Conservation (phyloP, 2,888 invertebrate species). For the Trissolcus brochymenae region DNA sequence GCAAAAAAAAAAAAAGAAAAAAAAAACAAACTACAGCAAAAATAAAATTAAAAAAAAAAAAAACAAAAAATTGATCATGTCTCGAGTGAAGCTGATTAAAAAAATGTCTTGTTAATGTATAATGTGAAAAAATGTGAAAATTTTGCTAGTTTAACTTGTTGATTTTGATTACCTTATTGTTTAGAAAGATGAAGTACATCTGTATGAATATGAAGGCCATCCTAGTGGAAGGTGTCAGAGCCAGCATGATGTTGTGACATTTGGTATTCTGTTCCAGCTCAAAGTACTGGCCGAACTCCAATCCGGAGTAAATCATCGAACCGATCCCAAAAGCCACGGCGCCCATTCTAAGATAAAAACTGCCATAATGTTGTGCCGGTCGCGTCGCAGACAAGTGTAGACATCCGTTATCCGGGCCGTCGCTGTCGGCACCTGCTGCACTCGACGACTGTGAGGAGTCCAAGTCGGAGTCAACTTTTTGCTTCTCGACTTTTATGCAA, state of each 20-base stretch:
- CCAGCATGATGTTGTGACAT: slow-evolving; percentile 93
- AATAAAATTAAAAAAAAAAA: too few species aligned
- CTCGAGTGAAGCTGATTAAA: too few species aligned
- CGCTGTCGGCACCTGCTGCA: slow-evolving; percentile 73
- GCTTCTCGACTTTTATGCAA: slow-evolving; percentile 65
- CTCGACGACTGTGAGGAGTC: slow-evolving; percentile 74
- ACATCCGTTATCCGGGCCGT: slow-evolving; percentile 67
- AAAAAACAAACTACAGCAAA: too few species aligned
- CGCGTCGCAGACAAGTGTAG: slow-evolving; percentile 76
- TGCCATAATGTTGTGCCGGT: slow-evolving; percentile 88
- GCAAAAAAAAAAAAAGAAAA: too few species aligned
- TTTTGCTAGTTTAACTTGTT: too few species aligned
- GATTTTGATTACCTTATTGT: slow-evolving; percentile 86
- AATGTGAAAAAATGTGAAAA: too few species aligned
- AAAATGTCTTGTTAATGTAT: too few species aligned
- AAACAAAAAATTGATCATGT: too few species aligned
- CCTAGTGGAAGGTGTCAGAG: slow-evolving; percentile 92
- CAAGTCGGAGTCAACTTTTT: slow-evolving; percentile 73
- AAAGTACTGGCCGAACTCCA: slow-evolving; percentile 96
- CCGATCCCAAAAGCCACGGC: slow-evolving; percentile 97
- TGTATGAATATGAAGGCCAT: slow-evolving; percentile 98
- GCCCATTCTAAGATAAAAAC: slow-evolving; percentile 94
- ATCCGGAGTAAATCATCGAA: slow-evolving; percentile 96
- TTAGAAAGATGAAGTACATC: slow-evolving; percentile 98
- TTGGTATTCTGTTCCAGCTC: slow-evolving; percentile 92